Evolutionary conservation across 2,113 vertebrate genomes (phyloP).

Genomic region (Callocephalon fimbriatum): DNA sequence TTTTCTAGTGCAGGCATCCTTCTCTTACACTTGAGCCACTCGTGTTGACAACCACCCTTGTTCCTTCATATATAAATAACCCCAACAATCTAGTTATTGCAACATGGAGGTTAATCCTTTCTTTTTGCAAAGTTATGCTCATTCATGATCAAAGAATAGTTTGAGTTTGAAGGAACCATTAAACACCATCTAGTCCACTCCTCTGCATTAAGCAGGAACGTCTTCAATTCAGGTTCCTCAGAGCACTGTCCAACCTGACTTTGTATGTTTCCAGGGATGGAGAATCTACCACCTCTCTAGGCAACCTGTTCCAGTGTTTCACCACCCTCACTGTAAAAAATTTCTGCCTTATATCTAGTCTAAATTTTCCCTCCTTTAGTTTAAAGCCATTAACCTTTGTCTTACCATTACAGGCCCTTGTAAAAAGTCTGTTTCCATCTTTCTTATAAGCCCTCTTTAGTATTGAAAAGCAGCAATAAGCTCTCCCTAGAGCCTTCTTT

Average conservation of each 20-base stretch:
- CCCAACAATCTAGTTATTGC: neutral
- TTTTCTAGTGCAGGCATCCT: neutral
- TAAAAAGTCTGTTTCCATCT: neutral
- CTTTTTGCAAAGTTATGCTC: neutral
- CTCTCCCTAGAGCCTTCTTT: accelerated
- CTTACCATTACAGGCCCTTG: neutral
- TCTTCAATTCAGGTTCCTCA: neutral
- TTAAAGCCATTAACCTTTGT: neutral
- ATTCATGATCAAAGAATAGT: neutral
- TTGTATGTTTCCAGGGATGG: neutral
- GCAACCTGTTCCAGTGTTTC: neutral
- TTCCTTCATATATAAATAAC: neutral
- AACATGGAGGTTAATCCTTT: neutral
- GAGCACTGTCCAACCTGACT: neutral
- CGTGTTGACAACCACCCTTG: accelerated
- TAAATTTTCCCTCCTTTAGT: neutral
- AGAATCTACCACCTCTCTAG: neutral
- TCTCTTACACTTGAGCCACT: neutral
- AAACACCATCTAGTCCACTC: neutral
- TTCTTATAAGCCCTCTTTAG: neutral
- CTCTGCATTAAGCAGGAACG: neutral
- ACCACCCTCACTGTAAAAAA: neutral
- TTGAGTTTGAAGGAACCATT: neutral
- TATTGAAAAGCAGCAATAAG: neutral
- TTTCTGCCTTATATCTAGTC: neutral